Percentiles rank a stretch among this genome's conserved stretches.
These are phyloP conservation scores for Drosophila pandora DNA, from an alignment of 1,140 invertebrate species.

Conservation along the genomic window DNA sequence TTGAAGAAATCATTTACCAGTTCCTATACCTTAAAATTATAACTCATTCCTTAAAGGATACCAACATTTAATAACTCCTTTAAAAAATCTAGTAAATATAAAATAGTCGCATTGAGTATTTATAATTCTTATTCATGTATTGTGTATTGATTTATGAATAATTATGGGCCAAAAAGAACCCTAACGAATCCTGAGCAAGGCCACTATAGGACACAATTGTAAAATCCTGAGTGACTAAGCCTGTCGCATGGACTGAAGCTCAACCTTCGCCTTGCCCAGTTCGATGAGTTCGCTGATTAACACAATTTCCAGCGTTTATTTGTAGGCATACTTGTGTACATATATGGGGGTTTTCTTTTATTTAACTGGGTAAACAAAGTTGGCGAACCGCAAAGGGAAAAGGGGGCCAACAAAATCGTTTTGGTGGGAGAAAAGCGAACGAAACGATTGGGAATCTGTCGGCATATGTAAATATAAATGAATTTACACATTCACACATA, in stretches of 20 bases:
- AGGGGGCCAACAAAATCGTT: background rate
- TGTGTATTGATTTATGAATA: too few species aligned
- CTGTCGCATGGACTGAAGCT: slow-evolving; percentile 2
- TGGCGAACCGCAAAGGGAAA: slow-evolving; percentile 61
- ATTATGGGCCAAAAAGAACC: too few species aligned
- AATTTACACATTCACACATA: slow-evolving; percentile 71
- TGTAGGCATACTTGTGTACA: slow-evolving; percentile 15
- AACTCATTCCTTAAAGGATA: too few species aligned
- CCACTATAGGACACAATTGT: background rate
- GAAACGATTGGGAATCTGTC: slow-evolving; percentile 62
- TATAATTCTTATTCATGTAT: too few species aligned
- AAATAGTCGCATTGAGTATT: too few species aligned
- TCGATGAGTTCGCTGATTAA: slow-evolving; percentile 52
- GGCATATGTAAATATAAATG: slow-evolving; percentile 68
- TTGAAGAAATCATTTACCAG: too few species aligned
- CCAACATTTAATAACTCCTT: too few species aligned
- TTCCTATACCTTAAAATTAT: too few species aligned
- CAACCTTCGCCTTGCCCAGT: slow-evolving; percentile 14
- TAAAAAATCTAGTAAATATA: too few species aligned
- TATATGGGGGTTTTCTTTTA: slow-evolving; percentile 43
- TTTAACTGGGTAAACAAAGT: slow-evolving; percentile 73
- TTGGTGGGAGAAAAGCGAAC: slow-evolving; percentile 15
- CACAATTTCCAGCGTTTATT: slow-evolving; percentile 56
- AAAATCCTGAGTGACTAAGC: slow-evolving; percentile 63
- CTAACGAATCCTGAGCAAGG: slow-evolving; percentile 6